Conservation (phyloP, 2,113 vertebrate genomes). For the Equus quagga region DNA sequence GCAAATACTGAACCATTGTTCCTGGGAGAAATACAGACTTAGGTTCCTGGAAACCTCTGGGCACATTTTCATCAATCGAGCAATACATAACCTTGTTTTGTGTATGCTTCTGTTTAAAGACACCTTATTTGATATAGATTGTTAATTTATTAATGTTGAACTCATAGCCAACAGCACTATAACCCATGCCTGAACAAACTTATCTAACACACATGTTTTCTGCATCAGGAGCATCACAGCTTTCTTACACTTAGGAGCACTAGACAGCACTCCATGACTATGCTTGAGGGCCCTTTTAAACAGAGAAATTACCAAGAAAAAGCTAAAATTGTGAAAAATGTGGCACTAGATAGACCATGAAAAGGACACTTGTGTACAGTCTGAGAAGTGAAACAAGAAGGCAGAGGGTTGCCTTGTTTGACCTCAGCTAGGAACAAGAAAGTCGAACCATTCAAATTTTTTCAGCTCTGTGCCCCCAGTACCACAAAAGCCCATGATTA, state of each 20-base stretch:
- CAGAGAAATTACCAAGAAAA: background rate
- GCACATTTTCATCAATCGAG: background rate
- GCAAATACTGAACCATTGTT: background rate
- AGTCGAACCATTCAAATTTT: background rate
- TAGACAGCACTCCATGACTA: background rate
- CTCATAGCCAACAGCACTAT: background rate
- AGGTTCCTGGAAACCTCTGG: background rate
- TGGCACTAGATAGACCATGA: background rate
- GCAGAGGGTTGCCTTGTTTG: background rate
- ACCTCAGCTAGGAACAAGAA: background rate
- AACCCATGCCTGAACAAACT: background rate
- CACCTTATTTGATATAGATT: background rate
- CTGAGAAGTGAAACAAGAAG: background rate
- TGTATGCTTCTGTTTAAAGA: conserved; percentile 29
- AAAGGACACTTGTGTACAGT: background rate
- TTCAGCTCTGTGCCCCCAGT: background rate
- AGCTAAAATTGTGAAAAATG: background rate
- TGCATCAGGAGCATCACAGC: background rate
- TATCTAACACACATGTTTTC: background rate
- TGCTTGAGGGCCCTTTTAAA: background rate
- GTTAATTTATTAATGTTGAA: background rate
- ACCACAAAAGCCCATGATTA: background rate
- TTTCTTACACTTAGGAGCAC: background rate
- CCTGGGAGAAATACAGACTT: background rate
- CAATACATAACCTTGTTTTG: background rate